phyloP scores from a whole-genome alignment of 1,140 invertebrate species.

The Panulirus ornatus region DNA sequence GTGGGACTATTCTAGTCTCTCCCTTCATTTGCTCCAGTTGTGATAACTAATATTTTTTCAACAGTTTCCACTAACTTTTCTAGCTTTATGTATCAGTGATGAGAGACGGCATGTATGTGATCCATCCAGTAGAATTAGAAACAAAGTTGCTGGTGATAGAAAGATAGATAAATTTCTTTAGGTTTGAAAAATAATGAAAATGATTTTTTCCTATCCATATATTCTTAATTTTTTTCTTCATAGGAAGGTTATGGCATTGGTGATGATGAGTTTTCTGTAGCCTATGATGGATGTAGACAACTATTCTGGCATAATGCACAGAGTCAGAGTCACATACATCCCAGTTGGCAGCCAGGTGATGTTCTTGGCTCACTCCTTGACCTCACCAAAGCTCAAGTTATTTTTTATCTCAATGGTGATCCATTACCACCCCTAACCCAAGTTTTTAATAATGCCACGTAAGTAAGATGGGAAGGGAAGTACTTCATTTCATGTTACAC shows the following conservation, averaged over 20 bases:
- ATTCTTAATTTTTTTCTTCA: constrained; percentile 37
- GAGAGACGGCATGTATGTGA: neutral
- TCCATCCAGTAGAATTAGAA: neutral
- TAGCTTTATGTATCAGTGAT: neutral
- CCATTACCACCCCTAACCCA: constrained; percentile 84
- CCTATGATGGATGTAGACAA: constrained; percentile 94
- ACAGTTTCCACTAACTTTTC: no score
- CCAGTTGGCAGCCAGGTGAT: constrained; percentile 90
- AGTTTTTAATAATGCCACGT: constrained; percentile 89
- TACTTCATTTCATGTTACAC: neutral
- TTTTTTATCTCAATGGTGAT: constrained; percentile 91
- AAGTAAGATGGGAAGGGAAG: constrained; percentile 76
- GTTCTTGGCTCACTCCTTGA: constrained; percentile 91
- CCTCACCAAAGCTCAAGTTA: constrained; percentile 82
- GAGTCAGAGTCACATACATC: constrained; percentile 79
- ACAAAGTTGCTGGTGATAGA: constrained; percentile 32
- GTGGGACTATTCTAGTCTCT: no score
- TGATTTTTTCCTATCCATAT: neutral
- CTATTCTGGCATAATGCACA: constrained; percentile 88
- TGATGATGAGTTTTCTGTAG: constrained; percentile 92
- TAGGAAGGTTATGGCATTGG: constrained; percentile 97
- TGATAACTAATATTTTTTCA: no score
- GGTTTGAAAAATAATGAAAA: neutral
- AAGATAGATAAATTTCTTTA: neutral
- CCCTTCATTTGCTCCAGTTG: no score